Evolutionary conservation across 2,888 invertebrate genomes (phyloP), one percentile per base, ranked within the genome.

Genomic region (Halocaridina rubra): DNA sequence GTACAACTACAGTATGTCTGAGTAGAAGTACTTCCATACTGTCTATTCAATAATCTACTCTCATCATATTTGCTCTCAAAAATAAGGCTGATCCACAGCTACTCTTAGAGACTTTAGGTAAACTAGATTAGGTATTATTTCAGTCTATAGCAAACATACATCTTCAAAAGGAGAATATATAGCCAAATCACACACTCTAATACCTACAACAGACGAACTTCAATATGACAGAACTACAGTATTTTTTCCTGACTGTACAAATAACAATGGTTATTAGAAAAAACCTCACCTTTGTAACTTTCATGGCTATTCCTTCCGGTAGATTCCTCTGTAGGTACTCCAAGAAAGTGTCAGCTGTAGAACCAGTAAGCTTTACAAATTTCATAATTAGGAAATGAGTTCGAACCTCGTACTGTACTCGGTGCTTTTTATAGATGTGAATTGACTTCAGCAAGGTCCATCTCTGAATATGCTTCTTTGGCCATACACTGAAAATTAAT

Each of bases 291-390:
- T 94, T 96, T 1, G 96, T 96, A 0, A 95, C 94, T 92, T 97
- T 97, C 91, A 99, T 93, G 3, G 97, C 96, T 88, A 99, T 96
- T 57, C 99, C 99, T 93, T 99, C 99, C 0, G 99, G 99, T 80
- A 99, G 93, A 92, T 99, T 99, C 89, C 99, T 93, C 91, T 99
- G 95, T 84, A 98, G 94, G 91, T 99, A 99, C 92, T 99, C 99
- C 78, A 99, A 91, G 90, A 96, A 96, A 10, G 99, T 98, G 89
- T 97, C 97, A 72, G 98, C 95, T 13, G 99, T 99, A 3, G 98
- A 98, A 0, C 97, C 98, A 0, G 99, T 99, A 13, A 99, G 90
- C 89, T 95, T 93, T 89, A 95, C 94, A 32, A 98, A 93, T 89
- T 95, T 94, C 90, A 98, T 92, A 90, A 95, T 95, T 86, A 95